These are phyloP conservation scores for Pseudocheirus occidentalis DNA, from an alignment of 2,797 vertebrate species.

Conservation along the genomic window DNA sequence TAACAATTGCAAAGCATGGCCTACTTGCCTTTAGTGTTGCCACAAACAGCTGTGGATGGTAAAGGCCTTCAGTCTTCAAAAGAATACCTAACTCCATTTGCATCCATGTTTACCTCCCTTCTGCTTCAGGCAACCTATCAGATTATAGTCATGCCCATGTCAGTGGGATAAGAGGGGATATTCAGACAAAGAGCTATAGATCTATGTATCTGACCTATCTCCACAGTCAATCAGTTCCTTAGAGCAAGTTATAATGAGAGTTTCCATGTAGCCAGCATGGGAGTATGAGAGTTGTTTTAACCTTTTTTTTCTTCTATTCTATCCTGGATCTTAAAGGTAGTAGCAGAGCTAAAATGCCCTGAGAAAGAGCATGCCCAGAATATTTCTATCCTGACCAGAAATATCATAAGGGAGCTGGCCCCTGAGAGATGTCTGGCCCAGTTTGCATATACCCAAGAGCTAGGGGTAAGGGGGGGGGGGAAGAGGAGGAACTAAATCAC, in stretches of 20 bases:
- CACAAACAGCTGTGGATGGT: background rate
- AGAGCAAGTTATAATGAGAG: background rate
- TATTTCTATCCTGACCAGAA: slow-evolving; percentile 24
- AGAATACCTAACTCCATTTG: background rate
- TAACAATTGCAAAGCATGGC: background rate
- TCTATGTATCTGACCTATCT: background rate
- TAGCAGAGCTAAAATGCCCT: background rate
- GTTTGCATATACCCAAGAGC: background rate
- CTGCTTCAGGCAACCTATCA: background rate
- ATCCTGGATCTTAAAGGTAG: background rate
- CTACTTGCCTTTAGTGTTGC: background rate
- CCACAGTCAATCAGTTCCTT: background rate
- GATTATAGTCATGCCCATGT: background rate
- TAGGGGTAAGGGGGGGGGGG: background rate
- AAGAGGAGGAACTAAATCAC: slow-evolving; percentile 15
- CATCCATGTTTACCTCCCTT: background rate
- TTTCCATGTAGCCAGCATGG: slow-evolving; percentile 6
- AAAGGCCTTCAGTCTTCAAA: background rate
- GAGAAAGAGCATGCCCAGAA: background rate
- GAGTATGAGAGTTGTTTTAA: background rate
- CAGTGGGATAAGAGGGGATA: background rate
- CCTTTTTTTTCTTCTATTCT: slow-evolving; percentile 30
- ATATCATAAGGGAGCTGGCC: background rate
- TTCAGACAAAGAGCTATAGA: background rate
- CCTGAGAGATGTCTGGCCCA: slow-evolving; percentile 1